A percentile compares a stretch with the other conserved stretches of the same genome.
These are phyloP conservation scores for Chaetoderma sp. DNA, from an alignment of 2,888 invertebrate species.

Conservation along the genomic window DNA sequence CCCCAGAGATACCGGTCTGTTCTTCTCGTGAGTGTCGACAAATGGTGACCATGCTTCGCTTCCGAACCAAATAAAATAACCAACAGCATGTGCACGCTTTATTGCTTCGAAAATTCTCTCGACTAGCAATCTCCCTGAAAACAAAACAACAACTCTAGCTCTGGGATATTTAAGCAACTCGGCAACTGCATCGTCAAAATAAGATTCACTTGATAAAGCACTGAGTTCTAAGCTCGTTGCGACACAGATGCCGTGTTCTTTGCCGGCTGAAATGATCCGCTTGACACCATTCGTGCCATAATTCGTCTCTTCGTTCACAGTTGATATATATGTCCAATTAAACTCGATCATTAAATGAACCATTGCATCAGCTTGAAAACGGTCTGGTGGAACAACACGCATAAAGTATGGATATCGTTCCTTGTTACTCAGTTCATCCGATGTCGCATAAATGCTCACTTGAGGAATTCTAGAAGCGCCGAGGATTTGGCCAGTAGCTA, in stretches of 20 bases:
- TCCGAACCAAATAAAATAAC: conserved; percentile 53
- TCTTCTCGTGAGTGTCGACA: conserved; percentile 31
- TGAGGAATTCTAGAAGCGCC: conserved; percentile 41
- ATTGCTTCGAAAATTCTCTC: conserved; percentile 37
- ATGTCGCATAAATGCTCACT: conserved; percentile 43
- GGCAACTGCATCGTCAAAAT: conserved; percentile 23
- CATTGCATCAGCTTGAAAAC: conserved; percentile 44
- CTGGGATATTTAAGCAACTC: conserved; percentile 25
- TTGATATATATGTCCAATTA: conserved; percentile 84
- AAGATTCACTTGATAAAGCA: background rate
- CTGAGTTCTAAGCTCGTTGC: conserved; percentile 30
- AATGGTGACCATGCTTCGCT: conserved; percentile 47
- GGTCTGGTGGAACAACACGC: conserved; percentile 51
- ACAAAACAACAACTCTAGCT: conserved; percentile 46
- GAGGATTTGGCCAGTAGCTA: conserved; percentile 43
- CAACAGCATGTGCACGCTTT: conserved; percentile 18
- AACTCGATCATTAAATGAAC: conserved; percentile 41
- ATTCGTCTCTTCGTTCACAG: conserved; percentile 78
- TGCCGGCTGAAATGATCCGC: conserved; percentile 31
- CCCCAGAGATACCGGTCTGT: conserved; percentile 42
- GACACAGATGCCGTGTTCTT: conserved; percentile 39
- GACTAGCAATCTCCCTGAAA: conserved; percentile 45
- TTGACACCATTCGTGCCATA: conserved; percentile 47
- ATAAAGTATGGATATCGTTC: conserved; percentile 47
- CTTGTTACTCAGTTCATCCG: conserved; percentile 48